Evolutionary conservation across 2,888 invertebrate genomes (phyloP), one percentile per base, ranked within the genome.

Genomic region (Meiosimyza platycephala): DNA sequence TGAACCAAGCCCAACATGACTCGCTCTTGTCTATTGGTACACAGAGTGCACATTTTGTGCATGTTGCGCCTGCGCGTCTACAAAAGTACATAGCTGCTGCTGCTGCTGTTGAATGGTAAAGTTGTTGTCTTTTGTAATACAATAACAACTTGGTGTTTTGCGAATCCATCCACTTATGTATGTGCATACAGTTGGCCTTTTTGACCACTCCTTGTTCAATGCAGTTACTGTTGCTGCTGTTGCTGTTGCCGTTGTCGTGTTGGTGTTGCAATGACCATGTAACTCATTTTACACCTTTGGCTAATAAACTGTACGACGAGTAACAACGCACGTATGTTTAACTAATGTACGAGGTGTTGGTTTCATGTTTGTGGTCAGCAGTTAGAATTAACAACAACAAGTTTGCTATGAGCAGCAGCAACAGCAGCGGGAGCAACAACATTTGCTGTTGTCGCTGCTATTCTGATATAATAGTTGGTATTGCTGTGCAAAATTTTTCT

Each of bases 271-370:
- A 28, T 22, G 67, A 54, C 22, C 67, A 66, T 68, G 72, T 69
- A 59, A 57, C 66, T 33, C 52, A 48, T 66, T 66, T 70, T 60
- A 60, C 70, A 66, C 70, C 70, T 63, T 63, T 55, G 47, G 68
- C 64, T 69, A 57, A 64, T 72, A 72, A 72, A 72, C 59, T 51
- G 62, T 40, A n/a, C 22, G 40, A 40, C 40, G 40, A 40, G 40
- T 40, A 40, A 40, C 40, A 40, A 40, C 55, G 64, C 64, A 60
- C 50, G 69, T 68, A 50, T 54, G 69, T 64, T 67, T 59, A 70
- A 54, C 59, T 51, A 59, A 51, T 65, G 73, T 55, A 64, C 69
- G 59, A 63, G 57, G 65, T 66, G 65, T 66, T 66, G 65, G 47
- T n/a, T 54, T 28, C 52, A 52, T 66, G 52, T 66, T 63, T 66